A percentile compares a stretch with the other conserved stretches of the same genome.
Evolutionary conservation across 2,888 invertebrate genomes (phyloP).

Genomic region (Nomada flava): DNA sequence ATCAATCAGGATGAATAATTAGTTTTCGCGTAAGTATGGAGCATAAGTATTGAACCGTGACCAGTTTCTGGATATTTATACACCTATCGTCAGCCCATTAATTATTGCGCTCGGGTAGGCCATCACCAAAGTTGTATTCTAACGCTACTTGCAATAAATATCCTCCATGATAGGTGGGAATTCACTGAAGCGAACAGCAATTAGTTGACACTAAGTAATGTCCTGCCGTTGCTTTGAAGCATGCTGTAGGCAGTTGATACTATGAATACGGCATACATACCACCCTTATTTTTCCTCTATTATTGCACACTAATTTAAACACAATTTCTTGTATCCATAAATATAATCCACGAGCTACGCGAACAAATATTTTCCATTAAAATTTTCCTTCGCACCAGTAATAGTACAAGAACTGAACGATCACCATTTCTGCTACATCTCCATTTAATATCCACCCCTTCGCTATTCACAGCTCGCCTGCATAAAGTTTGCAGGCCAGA

Average conservation of each 20-base stretch:
- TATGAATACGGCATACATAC: background rate
- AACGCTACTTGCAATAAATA: conserved; percentile 50
- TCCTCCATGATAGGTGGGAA: conserved; percentile 36
- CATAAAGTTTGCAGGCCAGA: too few species aligned
- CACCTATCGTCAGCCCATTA: conserved; percentile 54
- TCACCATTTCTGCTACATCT: too few species aligned
- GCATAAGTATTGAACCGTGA: conserved; percentile 44
- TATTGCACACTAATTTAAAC: too few species aligned
- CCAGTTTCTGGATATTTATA: conserved; percentile 59
- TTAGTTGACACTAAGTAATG: conserved; percentile 54
- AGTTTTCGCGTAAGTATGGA: conserved; percentile 32
- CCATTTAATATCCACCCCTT: too few species aligned
- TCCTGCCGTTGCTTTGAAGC: conserved; percentile 14
- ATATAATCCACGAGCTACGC: too few species aligned
- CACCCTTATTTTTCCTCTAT: too few species aligned
- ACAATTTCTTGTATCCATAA: too few species aligned
- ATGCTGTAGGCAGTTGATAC: background rate
- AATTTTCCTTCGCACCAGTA: too few species aligned
- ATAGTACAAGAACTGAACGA: too few species aligned
- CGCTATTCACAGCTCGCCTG: too few species aligned
- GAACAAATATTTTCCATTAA: too few species aligned
- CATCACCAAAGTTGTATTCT: conserved; percentile 46
- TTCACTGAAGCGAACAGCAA: conserved; percentile 49
- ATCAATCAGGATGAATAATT: conserved; percentile 48
- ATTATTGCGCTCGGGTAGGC: conserved; percentile 34